Evolutionary conservation across 2,113 vertebrate genomes (phyloP).

Genomic region (Spilogale gracilis): DNA sequence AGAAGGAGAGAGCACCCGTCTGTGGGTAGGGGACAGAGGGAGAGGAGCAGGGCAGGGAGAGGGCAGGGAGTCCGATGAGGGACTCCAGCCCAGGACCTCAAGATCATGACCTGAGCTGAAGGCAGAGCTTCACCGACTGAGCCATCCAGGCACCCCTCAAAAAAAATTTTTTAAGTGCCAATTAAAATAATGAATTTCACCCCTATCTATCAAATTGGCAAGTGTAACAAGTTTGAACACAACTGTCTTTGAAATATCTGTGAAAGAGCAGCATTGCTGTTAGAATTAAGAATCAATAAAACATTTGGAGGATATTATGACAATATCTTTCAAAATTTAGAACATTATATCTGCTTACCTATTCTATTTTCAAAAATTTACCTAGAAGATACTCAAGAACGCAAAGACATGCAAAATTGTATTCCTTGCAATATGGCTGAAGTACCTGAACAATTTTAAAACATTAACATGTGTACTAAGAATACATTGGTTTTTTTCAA

Average conservation of each 20-base stretch:
- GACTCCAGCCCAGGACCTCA: background rate
- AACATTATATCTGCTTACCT: background rate
- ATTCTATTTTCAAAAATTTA: background rate
- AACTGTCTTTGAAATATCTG: background rate
- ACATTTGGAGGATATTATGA: background rate
- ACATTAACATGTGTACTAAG: background rate
- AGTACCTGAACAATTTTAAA: background rate
- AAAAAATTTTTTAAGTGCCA: background rate
- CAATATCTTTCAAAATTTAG: constrained; percentile 19
- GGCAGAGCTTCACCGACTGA: background rate
- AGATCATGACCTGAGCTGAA: background rate
- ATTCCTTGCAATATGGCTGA: background rate
- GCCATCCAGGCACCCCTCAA: too few relatives aligned
- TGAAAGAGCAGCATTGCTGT: background rate
- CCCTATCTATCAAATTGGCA: background rate
- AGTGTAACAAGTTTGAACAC: background rate
- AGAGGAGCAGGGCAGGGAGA: background rate
- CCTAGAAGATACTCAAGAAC: background rate
- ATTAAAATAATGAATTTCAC: background rate
- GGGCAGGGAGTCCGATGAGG: background rate
- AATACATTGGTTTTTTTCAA: background rate
- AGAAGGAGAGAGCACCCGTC: too few relatives aligned
- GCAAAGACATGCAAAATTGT: background rate
- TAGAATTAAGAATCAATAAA: background rate
- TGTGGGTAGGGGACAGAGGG: too few relatives aligned